Conservation (phyloP, 2,797 vertebrate genomes). For the Nannoperca australis region DNA sequence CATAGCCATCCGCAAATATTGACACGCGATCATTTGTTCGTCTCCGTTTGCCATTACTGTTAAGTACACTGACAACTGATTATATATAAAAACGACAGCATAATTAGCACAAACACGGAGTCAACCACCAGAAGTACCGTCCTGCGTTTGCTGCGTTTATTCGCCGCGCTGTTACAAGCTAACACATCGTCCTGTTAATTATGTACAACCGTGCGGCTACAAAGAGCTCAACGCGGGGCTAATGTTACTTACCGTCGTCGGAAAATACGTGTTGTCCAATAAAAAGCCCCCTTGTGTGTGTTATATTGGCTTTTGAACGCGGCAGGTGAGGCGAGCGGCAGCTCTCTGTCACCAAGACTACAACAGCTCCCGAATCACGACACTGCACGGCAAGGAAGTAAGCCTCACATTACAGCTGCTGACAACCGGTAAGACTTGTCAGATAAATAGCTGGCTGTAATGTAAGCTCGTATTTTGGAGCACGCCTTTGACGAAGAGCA, state of each 20-base stretch:
- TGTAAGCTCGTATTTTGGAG: not conserved
- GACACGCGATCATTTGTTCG: not conserved
- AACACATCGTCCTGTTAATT: conserved; percentile 14
- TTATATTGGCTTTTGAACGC: not conserved
- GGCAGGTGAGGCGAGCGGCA: not conserved
- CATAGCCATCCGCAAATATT: not conserved
- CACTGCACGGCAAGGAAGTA: conserved; percentile 24
- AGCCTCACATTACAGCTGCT: not conserved
- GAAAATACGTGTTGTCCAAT: not conserved
- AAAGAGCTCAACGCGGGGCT: not conserved
- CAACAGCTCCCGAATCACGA: conserved; percentile 26
- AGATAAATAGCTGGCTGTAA: accelerated
- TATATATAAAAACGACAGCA: not conserved
- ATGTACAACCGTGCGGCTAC: not conserved
- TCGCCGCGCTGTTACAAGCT: conserved; percentile 30
- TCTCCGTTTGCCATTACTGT: not conserved
- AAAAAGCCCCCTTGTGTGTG: not conserved
- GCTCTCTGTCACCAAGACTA: conserved; percentile 21
- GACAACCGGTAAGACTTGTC: conserved; percentile 28
- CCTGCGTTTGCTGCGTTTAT: not conserved
- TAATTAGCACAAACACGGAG: not conserved
- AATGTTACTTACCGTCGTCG: conserved; percentile 36
- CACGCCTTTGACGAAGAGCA: not conserved
- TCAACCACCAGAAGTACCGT: not conserved
- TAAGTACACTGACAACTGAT: accelerated